Evolutionary conservation across 2,113 vertebrate genomes (phyloP).

Genomic region (human (Homo sapiens)): GRCh38 chr5:148210501-148211000

Average conservation of each 20-base stretch:
- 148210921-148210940: background rate
- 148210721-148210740: background rate
- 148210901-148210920: background rate
- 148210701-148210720: background rate
- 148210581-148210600: background rate
- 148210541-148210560: background rate
- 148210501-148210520: background rate
- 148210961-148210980: background rate
- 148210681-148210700: background rate
- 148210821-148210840: background rate
- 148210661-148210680: background rate
- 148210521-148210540: background rate
- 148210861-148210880: background rate
- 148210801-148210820: background rate
- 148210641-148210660: background rate
- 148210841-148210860: background rate
- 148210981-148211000: background rate
- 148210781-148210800: background rate
- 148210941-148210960: background rate
- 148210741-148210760: background rate
- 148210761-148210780: background rate
- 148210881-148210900: background rate
- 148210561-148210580: background rate
- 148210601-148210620: background rate
- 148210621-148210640: background rate